Evolutionary conservation across 2,113 vertebrate genomes (phyloP), one percentile per base, ranked within the genome.

Genomic region (Eurystomus gularis): DNA sequence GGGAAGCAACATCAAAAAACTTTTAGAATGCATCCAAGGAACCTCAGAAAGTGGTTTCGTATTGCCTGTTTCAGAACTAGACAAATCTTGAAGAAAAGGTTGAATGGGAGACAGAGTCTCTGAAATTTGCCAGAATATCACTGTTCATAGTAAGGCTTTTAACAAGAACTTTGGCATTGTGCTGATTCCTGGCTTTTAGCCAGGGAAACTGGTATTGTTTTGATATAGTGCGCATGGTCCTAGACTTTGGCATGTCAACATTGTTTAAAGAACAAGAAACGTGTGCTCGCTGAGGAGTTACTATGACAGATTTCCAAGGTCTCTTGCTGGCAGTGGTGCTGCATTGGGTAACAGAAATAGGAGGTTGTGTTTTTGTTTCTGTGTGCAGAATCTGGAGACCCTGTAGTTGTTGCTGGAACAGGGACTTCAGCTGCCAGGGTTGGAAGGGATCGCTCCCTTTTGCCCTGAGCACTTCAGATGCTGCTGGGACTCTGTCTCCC

Each of bases 131-230:
- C 2, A 0, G 51, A 51, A 68, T 83, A 15, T 78, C 62, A 17
- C 76, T 25, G 31, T 68, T 94, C 8, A 0, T 68, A 86, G 82
- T 84, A 68, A 81, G 83, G 72, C 58, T 94, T 92, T 95, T 89
- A 73, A 55, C 0, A 14, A 92, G 76, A 75, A 88, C 61, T 95
- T 90, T 96, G 92, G 57, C 66, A 77, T 70, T 92, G 70, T 88
- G 85, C 72, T 90, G 72, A 35, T 84, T 62, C 55, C 39, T 97
- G 91, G 86, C 93, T 89, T 71, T 95, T 81, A 94, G 54, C 94
- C 95, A 96, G 94, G 65, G 81, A 71, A 80, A 64, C 35, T 71
- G 92, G 84, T 92, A 73, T 54, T 97, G 97, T 98, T 98, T 97
- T 98, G 97, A 97, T 97, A 89, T 4, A 76, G 71, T 58, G 77